Base-by-base conservation (phyloP, 2,888 invertebrate species). In the Eupithecia insigniata region DNA sequence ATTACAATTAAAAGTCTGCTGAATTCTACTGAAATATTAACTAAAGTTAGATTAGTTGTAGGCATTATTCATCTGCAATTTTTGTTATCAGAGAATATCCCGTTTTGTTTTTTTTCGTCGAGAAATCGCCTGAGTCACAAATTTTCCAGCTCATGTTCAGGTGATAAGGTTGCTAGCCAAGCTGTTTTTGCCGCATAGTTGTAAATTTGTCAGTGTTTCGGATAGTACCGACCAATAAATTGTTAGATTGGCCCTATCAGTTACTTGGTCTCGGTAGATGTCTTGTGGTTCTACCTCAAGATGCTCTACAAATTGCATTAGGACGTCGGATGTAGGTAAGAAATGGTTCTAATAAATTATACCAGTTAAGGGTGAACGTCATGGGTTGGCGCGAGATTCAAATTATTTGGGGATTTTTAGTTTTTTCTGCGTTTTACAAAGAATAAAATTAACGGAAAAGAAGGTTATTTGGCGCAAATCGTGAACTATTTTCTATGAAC, bases 301-400 rank as follows among this genome's bases (percentile, higher is more conserved):
- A 71, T 70, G 46, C 55, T 62, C 68, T 69, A 74, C 74, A 74
- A 74, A 74, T 74, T 71, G 71, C 73, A 74, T 68, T 43, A 61
- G 7, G 39, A 39, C 28, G 7, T 36, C 16, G 32, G 30, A 60
- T 32, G 51, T 10, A 67, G 18, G 58, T 58, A n/a, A 28, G 22
- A 43, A 55, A 43, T 46, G 43, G 39, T 32, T 67, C 18, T 60
- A 18, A 16, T 30, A 7, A 60, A 60, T 28, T 30, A 18, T 30
- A 60, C 28, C 46, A n/a, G n/a, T n/a, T n/a, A n/a, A n/a, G n/a
- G n/a, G n/a, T n/a, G n/a, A n/a, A n/a, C n/a, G n/a, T n/a, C n/a
- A n/a, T n/a, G n/a, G n/a, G n/a, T n/a, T n/a, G n/a, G n/a, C n/a
- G n/a, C n/a, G n/a, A n/a, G n/a, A n/a, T n/a, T n/a, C n/a, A n/a